Evolutionary conservation across 2,797 vertebrate species (phyloP), one percentile per base, ranked within the genome.

Genomic region (Sebastes vulpes): DNA sequence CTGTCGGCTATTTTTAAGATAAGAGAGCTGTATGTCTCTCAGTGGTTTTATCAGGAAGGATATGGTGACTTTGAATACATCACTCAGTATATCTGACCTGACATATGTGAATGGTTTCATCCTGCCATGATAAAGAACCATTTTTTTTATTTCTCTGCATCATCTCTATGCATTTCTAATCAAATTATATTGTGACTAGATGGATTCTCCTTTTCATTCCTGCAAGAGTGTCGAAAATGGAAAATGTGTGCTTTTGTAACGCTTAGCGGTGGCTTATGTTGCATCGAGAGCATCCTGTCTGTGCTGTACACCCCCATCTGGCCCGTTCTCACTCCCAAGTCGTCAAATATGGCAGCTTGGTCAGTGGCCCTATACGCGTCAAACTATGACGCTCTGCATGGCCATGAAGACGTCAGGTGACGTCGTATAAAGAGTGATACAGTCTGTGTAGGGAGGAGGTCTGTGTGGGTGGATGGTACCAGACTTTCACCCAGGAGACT

Each of bases 211-310:
- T 83, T 78, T 71, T 68, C 61, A 64, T 79, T 82, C 63, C 77
- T 79, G 81, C 81, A 77, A 81, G 81, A 86, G 83, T 73, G 77
- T 91, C 35, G 68, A 72, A 86, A 89, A 78, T 71, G 68, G 71
- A 91, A 86, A 86, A 77, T 4, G 72, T 88, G 81, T 85, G 78
- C 80, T 91, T 91, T 67, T 66, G 79, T 87, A 70, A 81, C 9
- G 80, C 82, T 85, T 77, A 61, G 74, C 74, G 6, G 76, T 90
- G 89, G 82, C 77, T 82, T 84, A 28, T 86, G 82, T 89, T 74
- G 83, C 87, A 85, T 81, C 12, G 0, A 71, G 42, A 68, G 73
- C 82, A 65, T 82, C 77, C 70, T 67, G 79, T 88, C 68, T 61
- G 68, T 70, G 79, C 52, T 18, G 74, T 32, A 12, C 75, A 57